A percentile compares a stretch with the other conserved stretches of the same genome.
phyloP scores from a whole-genome alignment of 1,140 invertebrate species.

The Leguminivora glycinivorella region DNA sequence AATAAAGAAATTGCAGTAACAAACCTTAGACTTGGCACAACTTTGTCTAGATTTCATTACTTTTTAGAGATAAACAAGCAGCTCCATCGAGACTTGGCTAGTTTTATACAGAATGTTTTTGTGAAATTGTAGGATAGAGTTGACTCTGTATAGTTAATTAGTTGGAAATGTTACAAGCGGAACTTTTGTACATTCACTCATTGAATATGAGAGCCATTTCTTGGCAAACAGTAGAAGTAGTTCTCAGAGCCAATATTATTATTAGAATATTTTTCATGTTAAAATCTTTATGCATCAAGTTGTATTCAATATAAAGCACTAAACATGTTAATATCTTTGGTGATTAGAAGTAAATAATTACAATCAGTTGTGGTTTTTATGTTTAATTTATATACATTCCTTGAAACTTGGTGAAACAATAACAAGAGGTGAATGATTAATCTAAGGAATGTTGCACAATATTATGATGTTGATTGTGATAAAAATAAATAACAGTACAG shows the following conservation, averaged over 20 bases:
- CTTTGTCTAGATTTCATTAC: no score
- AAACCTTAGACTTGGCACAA: no score
- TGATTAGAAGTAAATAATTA: slow-evolving; percentile 40
- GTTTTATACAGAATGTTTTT: no score
- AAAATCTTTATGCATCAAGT: background rate
- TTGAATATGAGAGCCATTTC: background rate
- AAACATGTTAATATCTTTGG: background rate
- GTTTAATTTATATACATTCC: slow-evolving; percentile 75
- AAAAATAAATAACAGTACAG: slow-evolving; percentile 13
- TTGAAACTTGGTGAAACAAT: slow-evolving; percentile 51
- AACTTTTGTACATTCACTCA: background rate
- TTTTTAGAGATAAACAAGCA: no score
- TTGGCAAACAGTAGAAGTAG: background rate
- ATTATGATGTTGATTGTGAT: slow-evolving; percentile 13
- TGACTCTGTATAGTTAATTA: no score
- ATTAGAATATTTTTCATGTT: background rate
- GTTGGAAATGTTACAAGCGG: background rate
- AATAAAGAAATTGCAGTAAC: no score
- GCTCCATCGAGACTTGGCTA: no score
- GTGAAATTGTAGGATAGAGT: no score
- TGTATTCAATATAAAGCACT: no score
- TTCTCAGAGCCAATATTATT: background rate
- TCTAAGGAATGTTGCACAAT: slow-evolving; percentile 69
- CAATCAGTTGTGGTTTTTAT: slow-evolving; percentile 46
- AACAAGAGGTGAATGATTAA: slow-evolving; percentile 43